Conservation (phyloP, 2,888 invertebrate genomes). For the Drosophila meridiana region DNA sequence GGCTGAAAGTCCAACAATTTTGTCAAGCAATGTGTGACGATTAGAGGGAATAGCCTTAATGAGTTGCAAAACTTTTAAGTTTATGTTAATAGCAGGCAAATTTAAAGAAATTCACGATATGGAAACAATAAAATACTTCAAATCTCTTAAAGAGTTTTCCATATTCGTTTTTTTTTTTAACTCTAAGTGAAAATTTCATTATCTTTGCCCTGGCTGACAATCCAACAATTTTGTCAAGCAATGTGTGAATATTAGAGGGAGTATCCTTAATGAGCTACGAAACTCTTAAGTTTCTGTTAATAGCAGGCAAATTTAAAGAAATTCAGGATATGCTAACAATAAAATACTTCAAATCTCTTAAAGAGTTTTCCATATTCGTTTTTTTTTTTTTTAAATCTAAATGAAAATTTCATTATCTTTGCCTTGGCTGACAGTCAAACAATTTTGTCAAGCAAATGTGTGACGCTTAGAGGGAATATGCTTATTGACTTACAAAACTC, state of each 20-base stretch:
- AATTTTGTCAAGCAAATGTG: neutral
- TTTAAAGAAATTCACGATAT: neutral
- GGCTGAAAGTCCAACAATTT: neutral
- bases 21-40: neutral
- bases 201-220: slow-evolving; percentile 2
- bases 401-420: neutral
- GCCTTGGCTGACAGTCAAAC: neutral
- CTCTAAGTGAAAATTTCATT: too few species aligned
- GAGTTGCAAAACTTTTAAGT: neutral
- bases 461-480: neutral
- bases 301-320: neutral
- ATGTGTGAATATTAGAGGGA: neutral
- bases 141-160: too few species aligned
- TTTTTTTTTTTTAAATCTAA: too few species aligned
- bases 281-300: neutral
- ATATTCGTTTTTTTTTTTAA: too few species aligned
- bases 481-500: neutral
- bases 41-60: neutral
- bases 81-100: neutral
- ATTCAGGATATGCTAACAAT: neutral
- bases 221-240: neutral
- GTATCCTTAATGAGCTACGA: neutral
- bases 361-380: too few species aligned
- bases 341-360: too few species aligned
- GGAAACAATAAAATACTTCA: too few species aligned